Evolutionary conservation across 2,888 invertebrate species (phyloP), one percentile per base, ranked within the genome.

Genomic region (Stenolophus ochropezus): DNA sequence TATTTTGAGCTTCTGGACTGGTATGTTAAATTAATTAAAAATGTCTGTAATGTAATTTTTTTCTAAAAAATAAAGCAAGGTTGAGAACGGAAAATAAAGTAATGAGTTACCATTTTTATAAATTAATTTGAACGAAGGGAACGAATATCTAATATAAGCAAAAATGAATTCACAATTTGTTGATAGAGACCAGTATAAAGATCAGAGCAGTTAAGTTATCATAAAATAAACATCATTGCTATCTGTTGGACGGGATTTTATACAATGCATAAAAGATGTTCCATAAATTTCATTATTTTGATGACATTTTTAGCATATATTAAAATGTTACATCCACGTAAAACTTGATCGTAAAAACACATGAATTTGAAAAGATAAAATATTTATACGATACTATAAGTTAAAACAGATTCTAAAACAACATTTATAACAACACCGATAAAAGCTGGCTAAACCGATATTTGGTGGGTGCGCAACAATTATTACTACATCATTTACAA

Each of bases 291-390:
- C 23, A 73, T 73, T 49, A 73, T 14, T 23, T 23, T 73, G 49
- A 73, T 73, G 73, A 73, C 49, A 49, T 49, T 73, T 73, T 49
- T 73, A 73, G 49, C 73, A 73, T 73, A 73, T 73, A 73, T 73
- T 69, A 73, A 73, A 73, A 73, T 25, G 49, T 73, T 73, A 61
- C 33, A 18, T 23, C 33, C n/a, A 33, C 21, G 33, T 69, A 69
- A 69, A 33, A 42, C 25, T 14, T 23, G 25, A 61, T 25, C 61
- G 25, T 61, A 61, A 61, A 61, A 25, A 14, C 25, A 61, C 61
- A 61, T 61, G 61, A 61, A 61, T 61, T 23, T 61, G 56, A 23
- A 25, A 23, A 25, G 25, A 61, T 61, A 61, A 61, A 61, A 61
- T 61, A 61, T 61, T 61, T 61, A 61, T 61, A 25, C 14, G 25